Percentiles rank a stretch among this genome's conserved stretches.
These are phyloP conservation scores for Chelonia mydas DNA, from an alignment of 2,797 vertebrate genomes.

Conservation along the genomic window DNA sequence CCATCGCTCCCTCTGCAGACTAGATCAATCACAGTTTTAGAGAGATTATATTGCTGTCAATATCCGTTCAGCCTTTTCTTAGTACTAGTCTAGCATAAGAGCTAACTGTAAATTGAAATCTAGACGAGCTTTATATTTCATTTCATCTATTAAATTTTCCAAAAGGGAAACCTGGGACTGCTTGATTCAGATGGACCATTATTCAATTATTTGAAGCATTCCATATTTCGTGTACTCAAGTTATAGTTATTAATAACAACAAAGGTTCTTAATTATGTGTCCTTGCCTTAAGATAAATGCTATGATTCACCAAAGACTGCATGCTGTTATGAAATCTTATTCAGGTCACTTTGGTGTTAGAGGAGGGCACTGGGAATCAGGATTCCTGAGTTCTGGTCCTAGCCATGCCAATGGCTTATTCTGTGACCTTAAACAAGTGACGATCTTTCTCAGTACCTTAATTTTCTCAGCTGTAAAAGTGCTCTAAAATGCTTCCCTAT, in stretches of 20 bases:
- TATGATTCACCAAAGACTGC: neutral
- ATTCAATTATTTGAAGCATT: neutral
- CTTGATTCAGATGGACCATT: accelerated
- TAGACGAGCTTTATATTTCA: slow-evolving; percentile 27
- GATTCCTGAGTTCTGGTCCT: slow-evolving; percentile 2
- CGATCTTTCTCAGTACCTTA: neutral
- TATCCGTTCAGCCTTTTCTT: slow-evolving; percentile 13
- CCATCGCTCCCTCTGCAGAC: slow-evolving; percentile 10
- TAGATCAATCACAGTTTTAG: slow-evolving; percentile 39
- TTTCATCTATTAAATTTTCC: neutral
- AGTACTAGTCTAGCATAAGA: neutral
- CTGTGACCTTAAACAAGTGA: neutral
- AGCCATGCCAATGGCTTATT: neutral
- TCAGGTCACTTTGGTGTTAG: too few relatives aligned
- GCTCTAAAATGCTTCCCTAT: neutral
- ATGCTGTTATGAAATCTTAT: neutral
- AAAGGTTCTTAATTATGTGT: neutral
- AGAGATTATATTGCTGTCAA: slow-evolving; percentile 40
- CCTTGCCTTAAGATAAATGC: neutral
- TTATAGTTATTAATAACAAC: neutral
- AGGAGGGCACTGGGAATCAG: neutral
- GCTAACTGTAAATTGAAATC: neutral
- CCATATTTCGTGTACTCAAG: neutral
- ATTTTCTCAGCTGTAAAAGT: neutral
- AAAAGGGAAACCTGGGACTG: slow-evolving; percentile 16